These are phyloP conservation scores for Allacma fusca DNA, from an alignment of 2,888 invertebrate species.

Conservation along the genomic window DNA sequence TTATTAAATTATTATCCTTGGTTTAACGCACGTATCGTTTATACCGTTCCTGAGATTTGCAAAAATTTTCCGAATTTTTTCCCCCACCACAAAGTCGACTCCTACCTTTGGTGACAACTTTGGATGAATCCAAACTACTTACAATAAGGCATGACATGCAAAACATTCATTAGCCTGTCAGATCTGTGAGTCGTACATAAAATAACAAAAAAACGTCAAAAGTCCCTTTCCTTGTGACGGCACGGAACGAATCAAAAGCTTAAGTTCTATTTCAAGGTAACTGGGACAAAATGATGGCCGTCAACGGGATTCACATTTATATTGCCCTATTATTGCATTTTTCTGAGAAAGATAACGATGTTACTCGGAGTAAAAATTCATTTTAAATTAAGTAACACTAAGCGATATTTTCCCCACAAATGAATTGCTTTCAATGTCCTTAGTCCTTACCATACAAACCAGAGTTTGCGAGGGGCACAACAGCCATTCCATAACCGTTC, in stretches of 20 bases:
- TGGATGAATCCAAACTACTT: background rate
- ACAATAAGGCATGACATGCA: background rate
- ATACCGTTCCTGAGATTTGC: background rate
- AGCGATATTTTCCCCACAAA: background rate
- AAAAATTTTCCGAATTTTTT: background rate
- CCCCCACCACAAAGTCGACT: background rate
- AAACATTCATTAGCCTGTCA: background rate
- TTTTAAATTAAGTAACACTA: background rate
- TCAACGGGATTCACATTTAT: background rate
- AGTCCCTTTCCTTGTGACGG: background rate
- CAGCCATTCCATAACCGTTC: slow-evolving; percentile 36
- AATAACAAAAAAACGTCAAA: background rate
- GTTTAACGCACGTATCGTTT: slow-evolving; percentile 10
- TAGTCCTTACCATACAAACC: slow-evolving; percentile 35
- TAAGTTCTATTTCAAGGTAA: slow-evolving; percentile 12
- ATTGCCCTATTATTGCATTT: background rate
- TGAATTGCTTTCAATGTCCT: background rate
- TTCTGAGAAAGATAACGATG: background rate
- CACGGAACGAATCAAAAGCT: background rate
- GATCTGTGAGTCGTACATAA: background rate
- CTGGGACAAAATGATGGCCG: background rate
- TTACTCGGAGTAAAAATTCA: background rate
- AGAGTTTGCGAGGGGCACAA: slow-evolving; percentile 26
- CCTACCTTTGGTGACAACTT: slow-evolving; percentile 6
- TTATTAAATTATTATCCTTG: slow-evolving; percentile 12